Percentiles rank a stretch among this genome's conserved stretches.
Conservation (phyloP, 2,113 vertebrate genomes). For the Arizona elegans region DNA sequence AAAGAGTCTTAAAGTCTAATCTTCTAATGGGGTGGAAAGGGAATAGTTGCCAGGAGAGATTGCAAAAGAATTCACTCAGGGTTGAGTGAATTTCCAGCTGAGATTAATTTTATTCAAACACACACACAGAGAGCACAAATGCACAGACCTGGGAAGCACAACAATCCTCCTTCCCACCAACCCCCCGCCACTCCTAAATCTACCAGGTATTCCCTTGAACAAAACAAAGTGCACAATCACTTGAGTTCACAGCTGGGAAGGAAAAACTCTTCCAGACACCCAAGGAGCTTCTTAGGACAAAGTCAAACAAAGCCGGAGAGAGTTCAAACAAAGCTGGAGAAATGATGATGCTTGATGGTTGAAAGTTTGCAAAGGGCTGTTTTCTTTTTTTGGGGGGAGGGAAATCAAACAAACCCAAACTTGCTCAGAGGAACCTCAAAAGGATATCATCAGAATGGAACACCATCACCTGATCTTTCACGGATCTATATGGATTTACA, state of each 20-base stretch:
- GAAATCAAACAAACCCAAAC: not conserved
- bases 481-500: not conserved
- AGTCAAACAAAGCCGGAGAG: not conserved
- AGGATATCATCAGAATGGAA: not conserved
- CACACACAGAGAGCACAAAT: not conserved
- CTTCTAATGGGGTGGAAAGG: not conserved
- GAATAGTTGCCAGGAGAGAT: not conserved
- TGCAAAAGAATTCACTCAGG: not conserved
- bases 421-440: not conserved
- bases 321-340: not conserved
- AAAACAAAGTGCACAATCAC: not conserved
- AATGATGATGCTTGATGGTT: not conserved
- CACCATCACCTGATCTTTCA: not conserved
- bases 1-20: not conserved
- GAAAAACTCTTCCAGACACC: not conserved
- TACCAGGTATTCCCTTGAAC: not conserved
- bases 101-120: not conserved
- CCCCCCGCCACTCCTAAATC: not conserved
- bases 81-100: not conserved
- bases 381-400: not conserved
- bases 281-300: not conserved
- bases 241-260: not conserved
- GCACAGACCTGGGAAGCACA: not conserved
- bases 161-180: not conserved
- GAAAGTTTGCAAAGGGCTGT: not conserved